phyloP scores from a whole-genome alignment of 2,113 vertebrate species.

The Cardinalis cardinalis region DNA sequence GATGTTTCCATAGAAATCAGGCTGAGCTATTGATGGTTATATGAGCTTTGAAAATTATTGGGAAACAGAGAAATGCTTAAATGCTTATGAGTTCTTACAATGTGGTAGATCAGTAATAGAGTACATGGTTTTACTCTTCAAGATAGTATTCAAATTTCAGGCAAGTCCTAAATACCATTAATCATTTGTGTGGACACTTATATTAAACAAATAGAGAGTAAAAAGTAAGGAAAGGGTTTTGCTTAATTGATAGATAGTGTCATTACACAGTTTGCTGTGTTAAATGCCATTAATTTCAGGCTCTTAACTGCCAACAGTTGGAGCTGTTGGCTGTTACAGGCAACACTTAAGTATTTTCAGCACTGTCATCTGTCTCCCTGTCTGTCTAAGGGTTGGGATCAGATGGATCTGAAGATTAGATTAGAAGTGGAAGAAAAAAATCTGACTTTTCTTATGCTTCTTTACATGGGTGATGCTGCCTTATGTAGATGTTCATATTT shows the following conservation, averaged over 20 bases:
- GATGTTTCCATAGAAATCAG: background rate
- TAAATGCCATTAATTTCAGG: background rate
- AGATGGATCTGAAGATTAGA: background rate
- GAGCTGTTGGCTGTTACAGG: background rate
- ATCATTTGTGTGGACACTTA: background rate
- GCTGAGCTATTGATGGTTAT: background rate
- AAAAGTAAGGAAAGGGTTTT: background rate
- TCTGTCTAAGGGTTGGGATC: background rate
- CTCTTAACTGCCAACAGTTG: background rate
- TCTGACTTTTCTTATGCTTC: background rate
- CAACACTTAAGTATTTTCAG: background rate
- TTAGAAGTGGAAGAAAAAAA: background rate
- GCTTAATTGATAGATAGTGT: background rate
- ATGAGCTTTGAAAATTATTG: background rate
- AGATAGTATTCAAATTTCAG: background rate
- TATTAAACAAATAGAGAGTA: background rate
- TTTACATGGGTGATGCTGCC: background rate
- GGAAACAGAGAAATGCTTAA: background rate
- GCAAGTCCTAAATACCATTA: background rate
- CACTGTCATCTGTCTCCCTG: background rate
- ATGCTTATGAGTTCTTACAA: too few relatives aligned
- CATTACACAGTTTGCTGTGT: background rate
- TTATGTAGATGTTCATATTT: background rate
- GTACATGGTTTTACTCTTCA: background rate
- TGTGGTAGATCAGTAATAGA: background rate